Percentiles rank a stretch among this genome's conserved stretches.
phyloP scores from a whole-genome alignment of 2,113 vertebrate genomes.

The Microtus pennsylvanicus region DNA sequence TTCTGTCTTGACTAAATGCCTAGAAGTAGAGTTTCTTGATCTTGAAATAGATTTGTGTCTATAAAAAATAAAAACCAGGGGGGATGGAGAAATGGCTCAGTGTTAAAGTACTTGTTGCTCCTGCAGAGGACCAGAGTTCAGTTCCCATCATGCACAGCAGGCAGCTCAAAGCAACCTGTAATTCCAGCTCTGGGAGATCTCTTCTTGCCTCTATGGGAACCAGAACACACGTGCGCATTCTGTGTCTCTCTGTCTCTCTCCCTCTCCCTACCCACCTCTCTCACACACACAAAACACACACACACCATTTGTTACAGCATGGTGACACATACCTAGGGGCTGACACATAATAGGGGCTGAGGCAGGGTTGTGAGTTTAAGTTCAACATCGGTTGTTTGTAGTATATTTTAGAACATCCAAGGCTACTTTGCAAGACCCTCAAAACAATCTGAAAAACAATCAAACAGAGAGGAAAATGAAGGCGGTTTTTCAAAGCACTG shows the following conservation, averaged over 20 bases:
- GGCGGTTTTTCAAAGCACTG: neutral
- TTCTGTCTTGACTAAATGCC: neutral
- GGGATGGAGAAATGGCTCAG: neutral
- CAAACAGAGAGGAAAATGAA: neutral
- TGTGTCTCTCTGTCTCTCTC: neutral
- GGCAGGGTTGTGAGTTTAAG: neutral
- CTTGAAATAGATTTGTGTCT: neutral
- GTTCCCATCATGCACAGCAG: neutral
- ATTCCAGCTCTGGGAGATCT: neutral
- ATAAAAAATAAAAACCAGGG: neutral
- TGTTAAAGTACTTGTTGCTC: neutral
- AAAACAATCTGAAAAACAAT: neutral
- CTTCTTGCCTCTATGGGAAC: neutral
- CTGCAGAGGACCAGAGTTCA: neutral
- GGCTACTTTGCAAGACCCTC: neutral
- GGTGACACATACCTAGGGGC: neutral
- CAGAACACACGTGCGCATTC: neutral
- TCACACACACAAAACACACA: neutral
- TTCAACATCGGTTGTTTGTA: neutral
- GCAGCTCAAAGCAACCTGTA: neutral
- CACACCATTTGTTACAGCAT: neutral
- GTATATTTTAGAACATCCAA: neutral
- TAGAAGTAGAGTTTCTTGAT: constrained; percentile 1
- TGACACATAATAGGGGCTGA: no score
- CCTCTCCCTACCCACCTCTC: neutral